Evolutionary conservation across 30 jellyfish, hydroid and myxozoan species (phyloP).

Genomic region (Phacellophora camtschatica): DNA sequence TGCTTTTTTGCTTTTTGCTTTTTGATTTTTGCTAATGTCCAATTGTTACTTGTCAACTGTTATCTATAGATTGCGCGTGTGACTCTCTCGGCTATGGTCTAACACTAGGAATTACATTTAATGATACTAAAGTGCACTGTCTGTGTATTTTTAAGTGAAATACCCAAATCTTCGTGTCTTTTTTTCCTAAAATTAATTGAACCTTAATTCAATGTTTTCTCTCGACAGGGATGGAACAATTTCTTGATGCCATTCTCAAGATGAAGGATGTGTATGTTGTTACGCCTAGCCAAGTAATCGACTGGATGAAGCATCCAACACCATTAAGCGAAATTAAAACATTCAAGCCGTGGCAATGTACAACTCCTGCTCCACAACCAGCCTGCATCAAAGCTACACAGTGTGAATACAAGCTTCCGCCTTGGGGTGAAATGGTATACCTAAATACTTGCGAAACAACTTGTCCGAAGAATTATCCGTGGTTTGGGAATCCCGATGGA

Average conservation of each 20-base stretch:
- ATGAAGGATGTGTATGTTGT: conserved; percentile 71
- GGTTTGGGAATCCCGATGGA: conserved; percentile 69
- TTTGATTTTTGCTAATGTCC: too few species aligned
- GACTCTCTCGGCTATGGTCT: too few species aligned
- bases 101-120: too few species aligned
- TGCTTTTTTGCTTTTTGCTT: too few species aligned
- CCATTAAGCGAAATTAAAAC: conserved; percentile 22
- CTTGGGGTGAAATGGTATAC: conserved; percentile 2
- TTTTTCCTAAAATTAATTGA: neutral
- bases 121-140: too few species aligned
- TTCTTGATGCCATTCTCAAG: conserved; percentile 32
- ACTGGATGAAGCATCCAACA: conserved; percentile 81
- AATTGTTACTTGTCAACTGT: too few species aligned
- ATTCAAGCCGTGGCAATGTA: conserved; percentile 77
- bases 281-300: conserved; percentile 58
- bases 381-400: conserved; percentile 4
- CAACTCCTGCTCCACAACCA: conserved; percentile 40
- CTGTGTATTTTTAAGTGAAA: too few species aligned
- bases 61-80: too few species aligned
- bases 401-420: conserved; percentile 20
- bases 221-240: conserved; percentile 35
- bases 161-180: neutral
- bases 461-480: conserved; percentile 59
- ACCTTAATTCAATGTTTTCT: neutral
- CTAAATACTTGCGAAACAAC: conserved; percentile 17